These are phyloP conservation scores for Notothenia coriiceps DNA, from an alignment of 2,113 vertebrate species.

Conservation along the genomic window DNA sequence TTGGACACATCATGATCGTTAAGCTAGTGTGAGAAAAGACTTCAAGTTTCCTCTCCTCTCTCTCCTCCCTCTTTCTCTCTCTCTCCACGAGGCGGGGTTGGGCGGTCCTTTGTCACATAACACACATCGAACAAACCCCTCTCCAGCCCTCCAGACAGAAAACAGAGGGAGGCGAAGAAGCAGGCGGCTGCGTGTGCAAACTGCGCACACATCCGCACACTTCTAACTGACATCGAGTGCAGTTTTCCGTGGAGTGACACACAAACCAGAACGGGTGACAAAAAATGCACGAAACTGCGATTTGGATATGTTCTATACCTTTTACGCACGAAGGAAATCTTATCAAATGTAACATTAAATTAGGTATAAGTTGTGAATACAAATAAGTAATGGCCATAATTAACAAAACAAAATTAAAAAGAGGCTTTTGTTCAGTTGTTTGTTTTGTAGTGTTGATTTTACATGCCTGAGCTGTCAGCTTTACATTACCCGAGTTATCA, in stretches of 20 bases:
- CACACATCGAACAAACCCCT: slow-evolving; percentile 61
- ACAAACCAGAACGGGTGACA: slow-evolving; percentile 27
- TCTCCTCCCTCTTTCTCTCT: slow-evolving; percentile 27
- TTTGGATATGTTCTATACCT: background rate
- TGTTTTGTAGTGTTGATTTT: background rate
- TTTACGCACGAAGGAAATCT: slow-evolving; percentile 19
- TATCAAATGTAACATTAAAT: background rate
- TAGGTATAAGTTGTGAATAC: background rate
- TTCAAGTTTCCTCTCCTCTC: slow-evolving; percentile 30
- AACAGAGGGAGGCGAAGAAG: slow-evolving; percentile 15
- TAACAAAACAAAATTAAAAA: background rate
- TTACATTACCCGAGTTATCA: background rate
- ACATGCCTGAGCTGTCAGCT: background rate
- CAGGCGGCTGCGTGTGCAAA: slow-evolving; percentile 35
- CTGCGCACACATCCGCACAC: slow-evolving; percentile 37
- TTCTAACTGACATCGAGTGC: slow-evolving; percentile 32
- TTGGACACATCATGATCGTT: slow-evolving; percentile 60
- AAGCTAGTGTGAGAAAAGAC: slow-evolving; percentile 69
- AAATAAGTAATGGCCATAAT: background rate
- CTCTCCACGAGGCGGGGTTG: slow-evolving; percentile 68
- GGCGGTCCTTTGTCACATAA: slow-evolving; percentile 81
- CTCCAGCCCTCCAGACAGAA: slow-evolving; percentile 49
- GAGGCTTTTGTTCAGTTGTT: background rate
- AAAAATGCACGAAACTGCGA: background rate
- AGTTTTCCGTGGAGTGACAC: slow-evolving; percentile 35